A percentile compares a stretch with the other conserved stretches of the same genome.
These are phyloP conservation scores for Pristiophorus japonicus DNA, from an alignment of 2,113 vertebrate genomes.

Conservation along the genomic window DNA sequence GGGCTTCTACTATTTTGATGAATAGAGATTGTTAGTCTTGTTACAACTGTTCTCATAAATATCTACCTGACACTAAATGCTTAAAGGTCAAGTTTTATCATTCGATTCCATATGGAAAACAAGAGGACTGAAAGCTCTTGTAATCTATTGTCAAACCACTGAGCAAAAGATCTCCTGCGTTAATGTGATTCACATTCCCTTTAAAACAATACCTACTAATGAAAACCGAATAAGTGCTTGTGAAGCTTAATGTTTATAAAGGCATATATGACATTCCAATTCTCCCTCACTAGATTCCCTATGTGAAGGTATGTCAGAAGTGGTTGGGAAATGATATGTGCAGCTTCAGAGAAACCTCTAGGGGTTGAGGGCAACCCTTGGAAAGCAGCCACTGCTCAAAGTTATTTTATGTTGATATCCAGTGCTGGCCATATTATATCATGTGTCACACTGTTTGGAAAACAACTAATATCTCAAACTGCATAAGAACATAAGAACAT, in stretches of 20 bases:
- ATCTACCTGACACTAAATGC: neutral
- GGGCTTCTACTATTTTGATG: neutral
- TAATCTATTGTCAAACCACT: neutral
- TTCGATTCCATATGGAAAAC: neutral
- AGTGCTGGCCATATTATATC: neutral
- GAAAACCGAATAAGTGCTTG: neutral
- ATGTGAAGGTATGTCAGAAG: constrained; percentile 10
- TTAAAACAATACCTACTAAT: neutral
- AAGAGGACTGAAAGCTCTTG: neutral
- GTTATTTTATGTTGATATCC: neutral
- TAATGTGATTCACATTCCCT: neutral
- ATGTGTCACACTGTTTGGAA: constrained; percentile 4
- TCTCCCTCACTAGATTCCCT: too few relatives aligned
- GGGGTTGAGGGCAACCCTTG: neutral
- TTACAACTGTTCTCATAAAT: neutral
- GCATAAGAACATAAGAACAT: too few relatives aligned
- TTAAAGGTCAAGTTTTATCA: neutral
- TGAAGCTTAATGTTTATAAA: neutral
- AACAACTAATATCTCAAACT: constrained; percentile 29
- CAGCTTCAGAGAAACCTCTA: neutral
- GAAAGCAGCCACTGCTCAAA: neutral
- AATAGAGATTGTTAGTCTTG: neutral
- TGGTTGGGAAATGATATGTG: neutral
- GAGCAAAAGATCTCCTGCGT: neutral
- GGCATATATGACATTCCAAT: too few relatives aligned